Percentiles rank a stretch among this genome's conserved stretches.
Evolutionary conservation across 2,113 vertebrate species (phyloP).

Genomic region (Pelvicachromis taeniatus): DNA sequence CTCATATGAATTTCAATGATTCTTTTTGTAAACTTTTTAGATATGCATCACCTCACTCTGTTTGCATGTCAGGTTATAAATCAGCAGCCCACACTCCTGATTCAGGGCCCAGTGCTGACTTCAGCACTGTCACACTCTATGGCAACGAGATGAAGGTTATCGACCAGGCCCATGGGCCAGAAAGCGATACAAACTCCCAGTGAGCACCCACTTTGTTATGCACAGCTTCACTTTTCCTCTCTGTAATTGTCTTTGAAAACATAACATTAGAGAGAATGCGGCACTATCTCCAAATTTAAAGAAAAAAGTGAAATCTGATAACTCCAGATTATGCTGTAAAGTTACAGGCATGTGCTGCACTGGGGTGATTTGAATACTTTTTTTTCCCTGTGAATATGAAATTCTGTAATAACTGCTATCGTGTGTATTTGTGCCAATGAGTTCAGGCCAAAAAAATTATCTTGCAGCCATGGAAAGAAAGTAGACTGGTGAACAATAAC

Average conservation of each 20-base stretch:
- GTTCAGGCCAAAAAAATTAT: slow-evolving; percentile 22
- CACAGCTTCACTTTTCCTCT: slow-evolving; percentile 37
- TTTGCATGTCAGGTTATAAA: slow-evolving; percentile 64
- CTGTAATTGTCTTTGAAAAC: slow-evolving; percentile 54
- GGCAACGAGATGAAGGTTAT: slow-evolving; percentile 58
- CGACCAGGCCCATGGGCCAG: slow-evolving; percentile 28
- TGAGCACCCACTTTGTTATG: slow-evolving; percentile 35
- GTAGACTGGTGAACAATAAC: slow-evolving; percentile 21
- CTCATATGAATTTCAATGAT: slow-evolving; percentile 64
- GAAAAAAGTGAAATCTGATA: slow-evolving; percentile 51
- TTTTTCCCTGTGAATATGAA: background rate
- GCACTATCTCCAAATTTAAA: slow-evolving; percentile 46
- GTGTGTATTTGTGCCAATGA: slow-evolving; percentile 16
- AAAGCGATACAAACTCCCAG: slow-evolving; percentile 48
- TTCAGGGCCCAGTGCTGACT: slow-evolving; percentile 54
- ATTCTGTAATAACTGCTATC: slow-evolving; percentile 41
- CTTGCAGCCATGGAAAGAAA: slow-evolving; percentile 25
- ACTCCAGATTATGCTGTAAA: slow-evolving; percentile 36
- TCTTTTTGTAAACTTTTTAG: slow-evolving; percentile 46
- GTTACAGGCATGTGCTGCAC: slow-evolving; percentile 4
- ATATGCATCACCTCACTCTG: slow-evolving; percentile 61
- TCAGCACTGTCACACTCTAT: slow-evolving; percentile 48
- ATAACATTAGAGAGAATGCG: slow-evolving; percentile 41
- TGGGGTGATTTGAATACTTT: background rate
- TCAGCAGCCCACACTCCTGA: slow-evolving; percentile 54